Conservation (phyloP, 2,797 vertebrate species). For the Rhynchotus rufescens region DNA sequence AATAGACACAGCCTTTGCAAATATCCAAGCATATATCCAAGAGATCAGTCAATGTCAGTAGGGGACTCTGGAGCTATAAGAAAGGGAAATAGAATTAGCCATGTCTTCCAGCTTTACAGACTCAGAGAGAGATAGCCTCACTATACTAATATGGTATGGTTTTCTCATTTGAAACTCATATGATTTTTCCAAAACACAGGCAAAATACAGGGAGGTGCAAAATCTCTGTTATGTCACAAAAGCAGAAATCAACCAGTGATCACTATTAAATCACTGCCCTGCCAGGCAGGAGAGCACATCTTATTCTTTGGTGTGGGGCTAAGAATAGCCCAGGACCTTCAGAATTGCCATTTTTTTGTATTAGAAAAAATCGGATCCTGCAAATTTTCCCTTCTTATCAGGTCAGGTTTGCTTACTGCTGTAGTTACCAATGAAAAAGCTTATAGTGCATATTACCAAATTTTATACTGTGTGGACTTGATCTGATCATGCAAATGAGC, state of each 20-base stretch:
- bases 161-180: background rate
- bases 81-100: conserved; percentile 28
- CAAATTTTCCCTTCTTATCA: background rate
- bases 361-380: background rate
- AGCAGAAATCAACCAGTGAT: background rate
- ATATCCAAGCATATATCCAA: conserved; percentile 80
- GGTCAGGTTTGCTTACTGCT: background rate
- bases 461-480: background rate
- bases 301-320: background rate
- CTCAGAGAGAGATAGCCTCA: background rate
- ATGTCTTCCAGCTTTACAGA: background rate
- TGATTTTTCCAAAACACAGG: background rate
- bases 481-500: background rate
- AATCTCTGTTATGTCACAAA: background rate
- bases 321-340: background rate
- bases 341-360: background rate
- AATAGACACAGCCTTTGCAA: conserved; percentile 82
- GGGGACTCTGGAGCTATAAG: conserved; percentile 64
- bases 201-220: background rate
- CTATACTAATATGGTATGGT: background rate
- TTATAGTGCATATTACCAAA: background rate
- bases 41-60: conserved; percentile 76
- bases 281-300: background rate
- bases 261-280: background rate
- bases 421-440: background rate